Conservation (phyloP, 1,140 invertebrate genomes). For the Dinothrombium tinctorium region DNA sequence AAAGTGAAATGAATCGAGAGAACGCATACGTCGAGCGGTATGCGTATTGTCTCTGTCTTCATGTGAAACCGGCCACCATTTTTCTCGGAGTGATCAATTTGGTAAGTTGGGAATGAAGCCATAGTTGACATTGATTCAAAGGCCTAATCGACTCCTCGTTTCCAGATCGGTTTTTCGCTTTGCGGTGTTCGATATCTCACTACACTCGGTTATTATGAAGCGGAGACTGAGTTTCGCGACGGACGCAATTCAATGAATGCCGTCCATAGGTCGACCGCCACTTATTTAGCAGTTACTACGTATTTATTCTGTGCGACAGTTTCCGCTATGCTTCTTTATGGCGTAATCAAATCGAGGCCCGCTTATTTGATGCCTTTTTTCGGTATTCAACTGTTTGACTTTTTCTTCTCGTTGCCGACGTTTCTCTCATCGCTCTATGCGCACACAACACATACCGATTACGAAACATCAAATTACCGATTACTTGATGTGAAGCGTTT, state of each 20-base stretch:
- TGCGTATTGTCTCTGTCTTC: constrained; percentile 12
- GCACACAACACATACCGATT: constrained; percentile 2
- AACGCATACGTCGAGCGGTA: constrained; percentile 7
- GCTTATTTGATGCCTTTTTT: constrained; percentile 63
- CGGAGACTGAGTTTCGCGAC: not conserved
- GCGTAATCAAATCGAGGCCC: constrained; percentile 21
- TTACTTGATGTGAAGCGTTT: not conserved
- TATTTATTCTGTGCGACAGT: constrained; percentile 7
- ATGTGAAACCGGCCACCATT: constrained; percentile 11
- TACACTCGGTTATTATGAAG: not conserved
- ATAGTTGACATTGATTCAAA: not conserved
- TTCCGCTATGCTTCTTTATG: constrained; percentile 11
- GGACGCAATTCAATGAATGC: not conserved
- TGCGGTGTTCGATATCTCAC: not conserved
- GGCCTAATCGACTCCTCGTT: not conserved
- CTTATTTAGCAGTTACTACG: not conserved
- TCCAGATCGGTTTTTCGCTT: not conserved
- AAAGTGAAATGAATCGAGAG: constrained; percentile 2
- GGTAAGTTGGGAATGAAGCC: not conserved
- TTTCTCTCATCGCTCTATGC: constrained; percentile 5
- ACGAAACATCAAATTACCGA: not conserved
- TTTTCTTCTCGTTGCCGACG: constrained; percentile 37
- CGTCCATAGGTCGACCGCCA: not conserved
- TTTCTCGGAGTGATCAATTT: constrained; percentile 10
- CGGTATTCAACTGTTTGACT: constrained; percentile 64